Evolutionary conservation across 2,888 invertebrate species (phyloP).

Genomic region (Perdita meconis): DNA sequence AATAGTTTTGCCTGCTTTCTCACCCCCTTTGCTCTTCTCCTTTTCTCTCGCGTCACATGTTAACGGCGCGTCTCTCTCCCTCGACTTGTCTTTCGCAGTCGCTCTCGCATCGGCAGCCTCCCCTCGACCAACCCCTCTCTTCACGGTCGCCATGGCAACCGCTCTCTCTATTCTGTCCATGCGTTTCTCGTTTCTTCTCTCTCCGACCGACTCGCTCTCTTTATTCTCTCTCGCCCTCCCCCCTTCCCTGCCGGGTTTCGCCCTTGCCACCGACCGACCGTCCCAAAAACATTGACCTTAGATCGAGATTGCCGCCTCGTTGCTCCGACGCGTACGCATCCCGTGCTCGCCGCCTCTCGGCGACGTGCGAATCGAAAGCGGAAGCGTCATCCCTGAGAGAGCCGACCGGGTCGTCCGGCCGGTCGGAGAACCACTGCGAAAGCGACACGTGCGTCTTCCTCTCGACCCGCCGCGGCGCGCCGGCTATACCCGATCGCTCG

Average conservation of each 20-base stretch:
- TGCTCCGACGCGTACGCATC: conserved; percentile 47
- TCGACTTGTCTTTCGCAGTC: conserved; percentile 38
- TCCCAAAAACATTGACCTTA: conserved; percentile 81
- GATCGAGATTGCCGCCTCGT: conserved; percentile 58
- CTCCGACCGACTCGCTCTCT: conserved; percentile 59
- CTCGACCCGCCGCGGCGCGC: conserved; percentile 14
- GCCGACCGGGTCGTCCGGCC: conserved; percentile 25
- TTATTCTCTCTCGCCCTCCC: conserved; percentile 58
- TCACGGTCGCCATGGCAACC: conserved; percentile 77
- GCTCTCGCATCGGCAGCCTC: conserved; percentile 38
- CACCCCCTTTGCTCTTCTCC: conserved; percentile 26
- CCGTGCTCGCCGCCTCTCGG: conserved; percentile 42
- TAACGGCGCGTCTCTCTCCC: conserved; percentile 40
- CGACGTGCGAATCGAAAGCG: conserved; percentile 55
- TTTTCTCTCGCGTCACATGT: conserved; percentile 47
- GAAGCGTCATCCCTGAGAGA: conserved; percentile 21
- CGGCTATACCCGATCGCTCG: conserved; percentile 52
- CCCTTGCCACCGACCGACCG: conserved; percentile 66
- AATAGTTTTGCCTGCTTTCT: conserved; percentile 71
- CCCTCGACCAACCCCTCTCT: conserved; percentile 57
- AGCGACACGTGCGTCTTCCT: conserved; percentile 48
- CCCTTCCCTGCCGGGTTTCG: conserved; percentile 47
- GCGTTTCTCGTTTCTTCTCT: conserved; percentile 44
- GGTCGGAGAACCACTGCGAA: conserved; percentile 40
- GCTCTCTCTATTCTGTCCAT: conserved; percentile 60